Percentiles rank a stretch among this genome's conserved stretches.
Conservation (phyloP, 2,113 vertebrate species). For the Dicerorhinus sumatrensis region DNA sequence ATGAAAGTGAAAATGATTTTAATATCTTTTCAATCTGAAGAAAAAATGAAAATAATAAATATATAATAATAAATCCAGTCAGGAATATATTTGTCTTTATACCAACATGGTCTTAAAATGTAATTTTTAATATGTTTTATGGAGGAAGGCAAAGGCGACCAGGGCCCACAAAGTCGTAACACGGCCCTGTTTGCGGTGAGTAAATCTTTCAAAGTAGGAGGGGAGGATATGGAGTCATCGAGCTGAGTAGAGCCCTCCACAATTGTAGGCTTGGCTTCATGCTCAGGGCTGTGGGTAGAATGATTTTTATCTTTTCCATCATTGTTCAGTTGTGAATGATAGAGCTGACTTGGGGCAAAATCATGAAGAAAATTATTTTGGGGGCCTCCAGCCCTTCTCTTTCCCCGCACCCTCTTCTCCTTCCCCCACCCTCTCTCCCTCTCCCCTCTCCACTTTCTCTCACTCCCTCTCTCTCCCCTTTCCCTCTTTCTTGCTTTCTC, state of each 20-base stretch:
- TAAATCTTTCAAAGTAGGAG: background rate
- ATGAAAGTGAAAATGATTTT: background rate
- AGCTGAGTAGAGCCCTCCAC: background rate
- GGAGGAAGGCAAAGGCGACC: background rate
- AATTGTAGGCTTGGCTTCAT: background rate
- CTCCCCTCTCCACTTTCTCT: background rate
- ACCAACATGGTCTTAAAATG: background rate
- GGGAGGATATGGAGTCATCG: background rate
- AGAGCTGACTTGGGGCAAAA: background rate
- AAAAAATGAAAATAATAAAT: background rate
- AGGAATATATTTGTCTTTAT: background rate
- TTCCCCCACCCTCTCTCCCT: too few species aligned
- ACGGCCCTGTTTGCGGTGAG: background rate
- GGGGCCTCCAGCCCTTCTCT: background rate
- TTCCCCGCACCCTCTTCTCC: background rate
- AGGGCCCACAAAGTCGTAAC: background rate
- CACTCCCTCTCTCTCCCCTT: background rate
- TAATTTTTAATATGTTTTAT: background rate
- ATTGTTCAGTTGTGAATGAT: background rate
- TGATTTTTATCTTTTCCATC: background rate
- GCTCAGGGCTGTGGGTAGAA: background rate
- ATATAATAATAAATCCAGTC: background rate
- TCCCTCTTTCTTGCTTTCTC: background rate
- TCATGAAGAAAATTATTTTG: background rate
- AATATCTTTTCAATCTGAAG: background rate